Conservation (phyloP, 2,888 invertebrate genomes). For the Mactromeris polynyma region DNA sequence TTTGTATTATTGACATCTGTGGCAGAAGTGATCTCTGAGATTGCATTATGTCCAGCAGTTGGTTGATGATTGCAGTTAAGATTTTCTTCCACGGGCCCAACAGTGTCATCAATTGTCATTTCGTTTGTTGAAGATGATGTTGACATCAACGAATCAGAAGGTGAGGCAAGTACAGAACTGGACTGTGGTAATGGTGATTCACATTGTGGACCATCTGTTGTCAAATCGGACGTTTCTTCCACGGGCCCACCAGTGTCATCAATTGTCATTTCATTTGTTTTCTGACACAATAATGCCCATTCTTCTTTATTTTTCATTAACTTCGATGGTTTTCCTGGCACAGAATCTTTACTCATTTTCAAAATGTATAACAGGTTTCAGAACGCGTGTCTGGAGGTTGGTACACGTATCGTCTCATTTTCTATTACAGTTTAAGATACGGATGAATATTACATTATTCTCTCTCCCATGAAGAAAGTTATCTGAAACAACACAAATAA, state of each 20-base stretch:
- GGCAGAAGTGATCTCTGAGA: too few species aligned
- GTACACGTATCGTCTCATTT: too few species aligned
- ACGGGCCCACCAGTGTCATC: background rate
- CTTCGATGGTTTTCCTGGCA: background rate
- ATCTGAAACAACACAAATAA: too few species aligned
- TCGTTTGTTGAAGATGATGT: background rate
- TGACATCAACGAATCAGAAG: background rate
- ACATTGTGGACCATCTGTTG: background rate
- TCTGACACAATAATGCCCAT: background rate
- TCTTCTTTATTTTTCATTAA: background rate
- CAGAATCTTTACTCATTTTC: background rate
- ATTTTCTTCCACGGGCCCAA: too few species aligned
- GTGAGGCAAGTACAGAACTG: background rate
- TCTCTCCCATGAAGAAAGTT: too few species aligned
- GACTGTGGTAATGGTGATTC: background rate
- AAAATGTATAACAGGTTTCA: background rate
- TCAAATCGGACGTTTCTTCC: background rate
- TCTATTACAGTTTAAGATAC: too few species aligned
- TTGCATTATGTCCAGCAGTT: too few species aligned
- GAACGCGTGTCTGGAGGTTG: too few species aligned
- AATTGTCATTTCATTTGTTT: background rate
- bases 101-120: too few species aligned
- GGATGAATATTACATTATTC: too few species aligned
- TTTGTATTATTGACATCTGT: too few species aligned
- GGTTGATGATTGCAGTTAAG: too few species aligned